Evolutionary conservation across 1,140 invertebrate genomes (phyloP), one percentile per base, ranked within the genome.

Genomic region (Vanessa atalanta): DNA sequence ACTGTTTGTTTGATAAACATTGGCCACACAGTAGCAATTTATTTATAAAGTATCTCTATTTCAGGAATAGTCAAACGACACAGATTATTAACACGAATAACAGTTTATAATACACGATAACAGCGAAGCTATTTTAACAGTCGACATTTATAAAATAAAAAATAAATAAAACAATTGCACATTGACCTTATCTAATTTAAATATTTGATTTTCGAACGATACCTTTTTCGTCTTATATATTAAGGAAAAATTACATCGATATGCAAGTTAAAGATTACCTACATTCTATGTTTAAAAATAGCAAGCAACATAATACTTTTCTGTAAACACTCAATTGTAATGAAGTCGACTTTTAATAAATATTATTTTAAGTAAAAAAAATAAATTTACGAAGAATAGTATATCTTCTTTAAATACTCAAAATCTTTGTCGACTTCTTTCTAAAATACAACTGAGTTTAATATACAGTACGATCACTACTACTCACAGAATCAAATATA

Each of bases 121-220:
- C n/a, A 57, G 53, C 53, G 53, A 57, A 57, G 53, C 53, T 43
- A 61, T 43, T 47, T 64, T 11, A 43, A 64, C 61, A 47, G 61
- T 15, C 14, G 37, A 64, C 37, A 64, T 63, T 47, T 15, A 43
- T 37, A 4, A 64, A 26, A 12, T 64, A 13, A 43, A 64, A 57
- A 23, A 20, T 8, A 43, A 64, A 47, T n/a, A 57, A 15, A 57
- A 23, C 3, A 20, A 67, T 47, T 68, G 66, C 51, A 68, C 66
- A 68, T 57, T 51, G 12, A 47, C n/a, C 47, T 66, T 66, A 66
- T 8, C 48, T 51, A 66, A 37, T 63, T 66, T 16, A n/a, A 64
- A 64, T 64, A 66, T 66, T 66, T 66, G 23, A 47, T 23, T 66
- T 26, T 51, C 48, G 65, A 66, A 51, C 20, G 11, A 9, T 11